Evolutionary conservation across 2,888 invertebrate species (phyloP).

Genomic region (Ectemnius lituratus): DNA sequence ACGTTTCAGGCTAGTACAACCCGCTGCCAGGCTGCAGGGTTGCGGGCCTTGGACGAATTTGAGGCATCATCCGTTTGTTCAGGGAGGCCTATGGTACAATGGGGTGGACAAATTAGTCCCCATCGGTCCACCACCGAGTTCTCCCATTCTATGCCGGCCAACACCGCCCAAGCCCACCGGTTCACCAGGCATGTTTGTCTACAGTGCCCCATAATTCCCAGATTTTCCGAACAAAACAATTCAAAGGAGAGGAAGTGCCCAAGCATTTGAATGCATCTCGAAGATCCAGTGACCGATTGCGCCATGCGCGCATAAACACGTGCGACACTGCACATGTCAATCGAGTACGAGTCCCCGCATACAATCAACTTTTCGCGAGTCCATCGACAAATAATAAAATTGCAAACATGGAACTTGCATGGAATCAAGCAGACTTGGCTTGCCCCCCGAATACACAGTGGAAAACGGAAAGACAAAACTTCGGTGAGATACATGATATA

Average conservation of each 20-base stretch:
- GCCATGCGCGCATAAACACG: not conserved
- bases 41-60: slow-evolving; percentile 43
- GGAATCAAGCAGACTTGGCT: slow-evolving; percentile 68
- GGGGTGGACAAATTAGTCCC: slow-evolving; percentile 50
- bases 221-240: not conserved
- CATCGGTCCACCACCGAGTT: slow-evolving; percentile 28
- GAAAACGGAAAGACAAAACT: slow-evolving; percentile 50
- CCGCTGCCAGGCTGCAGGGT: slow-evolving; percentile 22
- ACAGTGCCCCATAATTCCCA: slow-evolving; percentile 35
- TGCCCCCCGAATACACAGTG: slow-evolving; percentile 68
- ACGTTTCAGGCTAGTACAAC: slow-evolving; percentile 38
- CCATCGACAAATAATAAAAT: slow-evolving; percentile 5
- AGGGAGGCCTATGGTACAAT: slow-evolving; percentile 50
- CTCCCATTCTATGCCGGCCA: slow-evolving; percentile 41
- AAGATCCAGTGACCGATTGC: not conserved
- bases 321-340: not conserved
- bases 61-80: slow-evolving; percentile 37
- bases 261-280: not conserved
- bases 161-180: slow-evolving; percentile 41
- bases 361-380: not conserved
- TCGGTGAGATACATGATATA: slow-evolving; percentile 58
- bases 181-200: slow-evolving; percentile 44
- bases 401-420: slow-evolving; percentile 64
- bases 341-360: not conserved
- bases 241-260: too few species aligned